Conservation (phyloP, 2,888 invertebrate genomes). For the Lamproptera curius region DNA sequence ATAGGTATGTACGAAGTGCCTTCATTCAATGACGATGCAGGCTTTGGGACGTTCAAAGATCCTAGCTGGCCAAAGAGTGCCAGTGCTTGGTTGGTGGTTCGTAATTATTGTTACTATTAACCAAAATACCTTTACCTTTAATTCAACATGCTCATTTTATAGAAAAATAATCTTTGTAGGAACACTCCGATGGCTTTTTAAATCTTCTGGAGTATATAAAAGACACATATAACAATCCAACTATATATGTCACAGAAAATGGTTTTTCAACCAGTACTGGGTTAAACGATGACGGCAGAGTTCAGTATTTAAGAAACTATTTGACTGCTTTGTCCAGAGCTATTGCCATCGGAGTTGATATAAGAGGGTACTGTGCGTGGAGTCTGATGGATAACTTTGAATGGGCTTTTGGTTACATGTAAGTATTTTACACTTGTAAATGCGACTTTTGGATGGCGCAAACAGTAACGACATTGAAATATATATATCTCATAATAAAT, state of each 20-base stretch:
- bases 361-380: conserved; percentile 74
- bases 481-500: too few relatives aligned
- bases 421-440: conserved; percentile 3
- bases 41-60: conserved; percentile 21
- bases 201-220: conserved; percentile 23
- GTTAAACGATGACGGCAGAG: conserved; percentile 47
- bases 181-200: conserved; percentile 26
- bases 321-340: conserved; percentile 48
- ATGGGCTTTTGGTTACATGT: conserved; percentile 45
- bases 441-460: too few relatives aligned
- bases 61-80: conserved; percentile 24
- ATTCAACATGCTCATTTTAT: not conserved
- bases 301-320: conserved; percentile 45
- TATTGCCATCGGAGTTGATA: conserved; percentile 47
- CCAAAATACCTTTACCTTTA: not conserved
- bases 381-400: conserved; percentile 79
- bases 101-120: conserved; percentile 3
- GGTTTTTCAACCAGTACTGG: conserved; percentile 56
- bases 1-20: conserved; percentile 22
- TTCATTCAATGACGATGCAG: conserved; percentile 27
- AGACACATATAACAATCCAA: conserved; percentile 26
- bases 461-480: too few relatives aligned
- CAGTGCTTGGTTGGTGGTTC: conserved; percentile 27
- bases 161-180: conserved; percentile 18
- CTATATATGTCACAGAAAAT: conserved; percentile 64